A percentile compares a stretch with the other conserved stretches of the same genome.
Evolutionary conservation across 2,888 invertebrate species (phyloP).

Genomic region (Drosophila barbarae): DNA sequence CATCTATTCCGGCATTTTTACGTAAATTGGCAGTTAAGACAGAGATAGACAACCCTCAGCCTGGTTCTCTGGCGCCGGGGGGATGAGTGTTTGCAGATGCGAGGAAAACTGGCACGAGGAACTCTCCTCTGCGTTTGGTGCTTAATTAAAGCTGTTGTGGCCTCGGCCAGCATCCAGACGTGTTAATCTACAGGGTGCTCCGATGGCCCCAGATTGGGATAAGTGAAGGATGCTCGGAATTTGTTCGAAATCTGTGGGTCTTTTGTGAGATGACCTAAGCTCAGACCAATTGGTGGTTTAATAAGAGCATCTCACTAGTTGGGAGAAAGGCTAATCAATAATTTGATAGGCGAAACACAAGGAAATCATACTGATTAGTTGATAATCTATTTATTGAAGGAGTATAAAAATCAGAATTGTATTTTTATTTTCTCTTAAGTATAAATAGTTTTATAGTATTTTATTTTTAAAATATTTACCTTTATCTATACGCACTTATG

Average conservation of each 20-base stretch:
- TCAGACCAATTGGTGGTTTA: slow-evolving; percentile 4
- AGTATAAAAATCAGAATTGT: no score
- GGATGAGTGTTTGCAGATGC: slow-evolving; percentile 12
- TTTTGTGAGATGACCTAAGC: slow-evolving; percentile 1
- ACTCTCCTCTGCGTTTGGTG: slow-evolving; percentile 24
- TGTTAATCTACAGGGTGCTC: slow-evolving; percentile 49
- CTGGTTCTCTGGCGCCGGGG: slow-evolving; percentile 28
- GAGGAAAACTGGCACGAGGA: slow-evolving; percentile 1
- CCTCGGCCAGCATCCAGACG: slow-evolving; percentile 30
- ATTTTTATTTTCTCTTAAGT: no score
- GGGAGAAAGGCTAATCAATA: neutral
- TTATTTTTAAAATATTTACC: neutral
- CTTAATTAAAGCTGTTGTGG: slow-evolving; percentile 58
- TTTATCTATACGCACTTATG: neutral
- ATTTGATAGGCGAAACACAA: neutral
- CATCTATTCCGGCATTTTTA: slow-evolving; percentile 59
- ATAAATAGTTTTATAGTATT: no score
- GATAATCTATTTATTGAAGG: neutral
- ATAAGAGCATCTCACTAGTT: neutral
- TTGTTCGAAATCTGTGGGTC: slow-evolving; percentile 15
- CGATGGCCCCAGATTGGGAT: slow-evolving; percentile 8
- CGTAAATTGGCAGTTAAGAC: slow-evolving; percentile 65
- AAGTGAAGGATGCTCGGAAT: slow-evolving; percentile 16
- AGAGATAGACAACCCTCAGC: slow-evolving; percentile 37
- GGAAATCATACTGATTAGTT: neutral